Percentiles rank a stretch among this genome's conserved stretches.
Evolutionary conservation across 2,888 invertebrate species (phyloP).

Genomic region (Thera britannica): DNA sequence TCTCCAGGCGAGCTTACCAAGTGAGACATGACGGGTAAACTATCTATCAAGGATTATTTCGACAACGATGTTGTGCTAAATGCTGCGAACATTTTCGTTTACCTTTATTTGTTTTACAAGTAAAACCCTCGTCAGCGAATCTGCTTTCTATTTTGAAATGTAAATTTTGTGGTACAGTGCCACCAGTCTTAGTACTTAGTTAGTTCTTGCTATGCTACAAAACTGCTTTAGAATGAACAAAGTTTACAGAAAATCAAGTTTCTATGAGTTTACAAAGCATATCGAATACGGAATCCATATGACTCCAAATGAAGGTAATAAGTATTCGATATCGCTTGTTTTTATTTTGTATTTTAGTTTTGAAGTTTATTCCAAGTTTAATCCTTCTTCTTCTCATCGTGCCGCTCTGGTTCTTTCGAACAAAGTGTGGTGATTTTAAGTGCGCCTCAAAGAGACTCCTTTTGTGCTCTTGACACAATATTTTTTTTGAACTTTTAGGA

Average conservation of each 20-base stretch:
- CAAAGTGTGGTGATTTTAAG: too few relatives aligned
- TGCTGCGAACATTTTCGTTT: background rate
- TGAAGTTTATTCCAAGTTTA: too few relatives aligned
- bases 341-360: background rate
- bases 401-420: too few relatives aligned
- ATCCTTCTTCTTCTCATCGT: too few relatives aligned
- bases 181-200: too few relatives aligned
- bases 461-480: too few relatives aligned
- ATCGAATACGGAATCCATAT: background rate
- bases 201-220: too few relatives aligned
- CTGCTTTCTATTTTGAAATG: too few relatives aligned
- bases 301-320: background rate
- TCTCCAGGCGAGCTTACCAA: conserved; percentile 37
- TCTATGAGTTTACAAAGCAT: background rate
- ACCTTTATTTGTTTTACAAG: background rate
- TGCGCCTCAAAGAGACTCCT: too few relatives aligned
- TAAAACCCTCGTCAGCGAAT: too few relatives aligned
- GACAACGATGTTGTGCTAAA: conserved; percentile 1
- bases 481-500: too few relatives aligned
- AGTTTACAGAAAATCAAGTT: background rate
- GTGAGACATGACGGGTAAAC: conserved; percentile 27
- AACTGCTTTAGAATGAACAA: background rate
- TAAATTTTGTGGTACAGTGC: too few relatives aligned
- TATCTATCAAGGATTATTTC: conserved; percentile 11
- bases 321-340: background rate